A percentile compares a stretch with the other conserved stretches of the same genome.
phyloP scores from a whole-genome alignment of 1,140 invertebrate genomes.

The Trichoplusia ni region DNA sequence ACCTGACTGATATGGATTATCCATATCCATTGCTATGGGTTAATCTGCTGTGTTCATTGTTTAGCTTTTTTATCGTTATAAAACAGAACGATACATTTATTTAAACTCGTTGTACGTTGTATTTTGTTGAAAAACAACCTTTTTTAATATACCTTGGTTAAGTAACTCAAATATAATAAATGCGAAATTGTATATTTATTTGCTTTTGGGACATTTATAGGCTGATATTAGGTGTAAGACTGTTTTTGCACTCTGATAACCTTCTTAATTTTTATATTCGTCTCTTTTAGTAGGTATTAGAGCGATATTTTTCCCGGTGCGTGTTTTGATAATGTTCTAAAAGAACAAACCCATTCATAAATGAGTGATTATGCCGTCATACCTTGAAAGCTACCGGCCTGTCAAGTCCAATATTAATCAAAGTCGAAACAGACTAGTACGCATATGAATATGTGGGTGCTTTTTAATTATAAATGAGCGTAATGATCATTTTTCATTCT shows the following conservation, averaged over 20 bases:
- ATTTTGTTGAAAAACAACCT: no score
- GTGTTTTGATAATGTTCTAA: conserved; percentile 20
- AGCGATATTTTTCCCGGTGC: no score
- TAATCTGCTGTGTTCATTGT: conserved; percentile 25
- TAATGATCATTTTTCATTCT: conserved; percentile 80
- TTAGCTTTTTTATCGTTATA: conserved; percentile 8
- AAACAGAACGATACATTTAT: background rate
- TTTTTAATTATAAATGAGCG: conserved; percentile 76
- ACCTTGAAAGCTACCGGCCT: conserved; percentile 31
- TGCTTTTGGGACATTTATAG: no score
- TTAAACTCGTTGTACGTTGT: no score
- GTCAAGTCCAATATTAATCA: conserved; percentile 76
- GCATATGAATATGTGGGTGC: conserved; percentile 57
- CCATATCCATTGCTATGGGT: conserved; percentile 43
- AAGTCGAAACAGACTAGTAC: conserved; percentile 51
- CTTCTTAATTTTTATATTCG: no score
- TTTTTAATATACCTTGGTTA: no score
- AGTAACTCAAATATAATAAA: no score
- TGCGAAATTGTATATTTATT: no score
- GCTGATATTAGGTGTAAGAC: no score
- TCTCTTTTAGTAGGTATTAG: no score
- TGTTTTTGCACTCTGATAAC: no score
- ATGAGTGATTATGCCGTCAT: conserved; percentile 24
- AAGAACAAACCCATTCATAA: conserved; percentile 24
- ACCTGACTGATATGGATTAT: conserved; percentile 74